A percentile compares a stretch with the other conserved stretches of the same genome.
phyloP scores from a whole-genome alignment of 2,113 vertebrate species.

The Tragelaphus buxtoni region DNA sequence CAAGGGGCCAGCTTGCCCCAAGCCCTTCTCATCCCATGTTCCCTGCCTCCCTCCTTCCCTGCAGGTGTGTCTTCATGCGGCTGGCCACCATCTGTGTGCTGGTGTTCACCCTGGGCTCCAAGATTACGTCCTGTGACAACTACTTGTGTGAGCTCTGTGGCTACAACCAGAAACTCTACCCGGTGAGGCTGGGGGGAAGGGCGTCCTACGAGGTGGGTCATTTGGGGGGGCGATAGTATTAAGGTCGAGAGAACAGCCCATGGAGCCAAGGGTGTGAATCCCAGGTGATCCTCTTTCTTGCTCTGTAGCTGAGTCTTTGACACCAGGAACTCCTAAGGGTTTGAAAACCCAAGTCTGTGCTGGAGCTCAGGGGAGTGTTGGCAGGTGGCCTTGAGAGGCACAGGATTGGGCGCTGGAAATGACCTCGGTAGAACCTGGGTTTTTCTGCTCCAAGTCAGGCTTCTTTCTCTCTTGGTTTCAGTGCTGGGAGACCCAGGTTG shows the following conservation, averaged over 20 bases:
- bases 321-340: neutral
- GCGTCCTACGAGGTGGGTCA: rapidly evolving
- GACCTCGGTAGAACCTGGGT: neutral
- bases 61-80: slow-evolving; percentile 94
- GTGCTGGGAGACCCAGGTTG: slow-evolving; percentile 97
- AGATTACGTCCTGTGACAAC: slow-evolving; percentile 83
- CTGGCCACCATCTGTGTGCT: slow-evolving; percentile 93
- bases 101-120: slow-evolving; percentile 91
- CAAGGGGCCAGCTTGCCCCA: neutral
- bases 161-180: slow-evolving; percentile 91
- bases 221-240: neutral
- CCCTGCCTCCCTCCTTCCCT: neutral
- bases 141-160: slow-evolving; percentile 85
- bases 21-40: neutral
- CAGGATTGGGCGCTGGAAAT: neutral
- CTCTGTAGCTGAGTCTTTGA: neutral
- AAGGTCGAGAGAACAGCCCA: neutral
- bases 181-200: slow-evolving; percentile 80
- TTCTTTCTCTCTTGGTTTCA: slow-evolving; percentile 70
- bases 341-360: neutral
- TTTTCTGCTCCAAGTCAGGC: neutral
- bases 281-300: rapidly evolving
- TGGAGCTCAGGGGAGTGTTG: neutral
- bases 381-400: neutral
- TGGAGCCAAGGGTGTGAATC: neutral